A percentile compares a stretch with the other conserved stretches of the same genome.
phyloP scores from a whole-genome alignment of 2,888 invertebrate genomes.

The Zeuzera pyrina region DNA sequence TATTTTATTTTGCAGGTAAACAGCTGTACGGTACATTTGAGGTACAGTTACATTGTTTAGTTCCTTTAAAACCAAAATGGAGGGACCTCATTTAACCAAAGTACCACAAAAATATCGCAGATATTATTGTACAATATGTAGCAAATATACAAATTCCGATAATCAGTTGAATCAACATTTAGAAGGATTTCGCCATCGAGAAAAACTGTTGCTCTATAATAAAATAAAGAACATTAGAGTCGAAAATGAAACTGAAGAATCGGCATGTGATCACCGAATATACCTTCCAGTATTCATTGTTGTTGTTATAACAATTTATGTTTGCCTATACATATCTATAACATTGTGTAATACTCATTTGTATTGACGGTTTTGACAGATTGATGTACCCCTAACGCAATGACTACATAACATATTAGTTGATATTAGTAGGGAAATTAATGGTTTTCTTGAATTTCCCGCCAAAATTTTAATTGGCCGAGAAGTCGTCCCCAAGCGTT shows the following conservation, averaged over 20 bases:
- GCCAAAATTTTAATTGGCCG: conserved; percentile 73
- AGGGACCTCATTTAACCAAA: conserved; percentile 1
- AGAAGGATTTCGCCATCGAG: conserved; percentile 51
- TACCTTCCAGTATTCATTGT: conserved; percentile 43
- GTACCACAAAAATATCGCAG: conserved; percentile 26
- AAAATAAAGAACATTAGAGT: conserved; percentile 21
- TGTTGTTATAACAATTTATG: conserved; percentile 38
- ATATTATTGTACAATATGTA: conserved; percentile 48
- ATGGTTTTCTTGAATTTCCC: conserved; percentile 69
- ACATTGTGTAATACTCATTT: conserved; percentile 27
- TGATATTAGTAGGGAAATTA: conserved; percentile 40
- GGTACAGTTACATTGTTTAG: too few relatives aligned
- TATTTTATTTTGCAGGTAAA: too few relatives aligned
- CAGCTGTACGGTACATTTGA: too few relatives aligned
- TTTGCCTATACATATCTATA: conserved; percentile 42
- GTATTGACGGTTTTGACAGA: too few relatives aligned
- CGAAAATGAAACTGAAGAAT: conserved; percentile 25
- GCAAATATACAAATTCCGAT: conserved; percentile 52
- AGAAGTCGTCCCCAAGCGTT: conserved; percentile 73
- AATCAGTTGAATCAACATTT: conserved; percentile 59
- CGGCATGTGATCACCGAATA: conserved; percentile 28
- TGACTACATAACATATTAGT: too few relatives aligned
- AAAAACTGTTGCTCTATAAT: conserved; percentile 28
- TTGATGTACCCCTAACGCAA: too few relatives aligned
- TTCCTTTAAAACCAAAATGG: too few relatives aligned